Percentiles rank a stretch among this genome's conserved stretches.
These are phyloP conservation scores for Apodemus sylvaticus DNA, from an alignment of 2,113 vertebrate genomes.

Conservation along the genomic window DNA sequence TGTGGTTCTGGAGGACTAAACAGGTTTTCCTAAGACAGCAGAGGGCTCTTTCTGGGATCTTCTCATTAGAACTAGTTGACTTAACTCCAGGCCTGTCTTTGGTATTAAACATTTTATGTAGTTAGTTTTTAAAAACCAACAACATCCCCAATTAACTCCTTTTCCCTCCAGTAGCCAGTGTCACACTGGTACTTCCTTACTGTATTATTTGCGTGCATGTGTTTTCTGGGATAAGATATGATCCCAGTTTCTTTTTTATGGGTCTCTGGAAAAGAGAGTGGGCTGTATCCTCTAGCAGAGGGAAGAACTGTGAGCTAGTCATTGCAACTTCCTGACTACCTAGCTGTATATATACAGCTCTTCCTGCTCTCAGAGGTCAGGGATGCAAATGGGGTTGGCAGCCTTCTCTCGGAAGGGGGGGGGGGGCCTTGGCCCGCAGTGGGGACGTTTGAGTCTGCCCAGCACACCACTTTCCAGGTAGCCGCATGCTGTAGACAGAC, in stretches of 20 bases:
- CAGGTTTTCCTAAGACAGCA: not conserved
- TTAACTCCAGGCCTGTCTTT: not conserved
- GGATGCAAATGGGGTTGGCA: not conserved
- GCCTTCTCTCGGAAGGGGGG: too few relatives aligned
- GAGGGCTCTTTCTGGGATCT: not conserved
- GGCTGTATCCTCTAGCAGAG: not conserved
- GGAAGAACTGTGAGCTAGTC: not conserved
- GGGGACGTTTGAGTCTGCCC: not conserved
- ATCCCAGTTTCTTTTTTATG: not conserved
- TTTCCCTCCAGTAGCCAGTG: not conserved
- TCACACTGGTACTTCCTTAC: not conserved
- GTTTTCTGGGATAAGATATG: not conserved
- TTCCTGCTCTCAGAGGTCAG: not conserved
- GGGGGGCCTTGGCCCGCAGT: not conserved
- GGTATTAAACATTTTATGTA: not conserved
- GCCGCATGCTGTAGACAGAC: not conserved
- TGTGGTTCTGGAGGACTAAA: not conserved
- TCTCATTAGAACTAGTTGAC: not conserved
- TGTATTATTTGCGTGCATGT: not conserved
- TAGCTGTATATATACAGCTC: not conserved
- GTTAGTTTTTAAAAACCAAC: not conserved
- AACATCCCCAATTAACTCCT: not conserved
- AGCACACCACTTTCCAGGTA: not conserved
- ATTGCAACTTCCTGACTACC: not conserved
- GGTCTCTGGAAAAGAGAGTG: not conserved